Base-by-base conservation (phyloP, 2,113 vertebrate species). In the Atherinomorus stipes region DNA sequence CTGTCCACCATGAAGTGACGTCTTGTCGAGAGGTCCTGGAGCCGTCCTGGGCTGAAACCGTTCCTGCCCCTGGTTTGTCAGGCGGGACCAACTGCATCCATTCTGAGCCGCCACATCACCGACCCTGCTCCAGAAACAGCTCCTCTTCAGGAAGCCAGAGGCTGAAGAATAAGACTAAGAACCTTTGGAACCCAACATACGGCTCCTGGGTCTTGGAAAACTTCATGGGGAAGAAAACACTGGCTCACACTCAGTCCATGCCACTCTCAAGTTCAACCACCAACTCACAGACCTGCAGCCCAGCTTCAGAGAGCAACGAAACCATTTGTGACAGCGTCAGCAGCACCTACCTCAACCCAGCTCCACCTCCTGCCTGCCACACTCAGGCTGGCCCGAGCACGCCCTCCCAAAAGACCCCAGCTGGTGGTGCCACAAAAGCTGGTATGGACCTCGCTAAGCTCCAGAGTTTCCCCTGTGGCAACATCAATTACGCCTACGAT, bases 101-200 rank as follows among this genome's bases (percentile, higher is more conserved):
- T 4, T 78, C 89, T 2, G 92, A 92, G 31, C 75, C 80, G 49
- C 80, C 71, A 21, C 82, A 84, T 53, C 88, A 93, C 65, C 78
- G 7, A 7, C 62, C 94, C 38, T 84, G 93, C 89, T 85, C 94
- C 2, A 90, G 94, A 73, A 91, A 92, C 73, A 90, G 85, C 72
- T 93, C 92, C 15, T 89, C 89, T 7, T 88, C 93, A 60, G 85
- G 88, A 60, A 73, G 83, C 83, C 95, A 96, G 83, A 95, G 88
- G 92, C 85, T 95, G 73, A 96, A 95, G 85, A 97, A 97, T 88
- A 96, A 97, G 91, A 95, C 94, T 0, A 96, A 96, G 91, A 96
- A 96, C 67, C 93, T 97, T 75, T 99, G 95, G 96, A 97, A 98
- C 89, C 96, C 95, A 56, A 98, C 96, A 0, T 98, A 95, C 1